Percentiles rank a stretch among this genome's conserved stretches.
These are phyloP conservation scores for Cantharis lateralis DNA, from an alignment of 2,888 invertebrate genomes.

Conservation along the genomic window DNA sequence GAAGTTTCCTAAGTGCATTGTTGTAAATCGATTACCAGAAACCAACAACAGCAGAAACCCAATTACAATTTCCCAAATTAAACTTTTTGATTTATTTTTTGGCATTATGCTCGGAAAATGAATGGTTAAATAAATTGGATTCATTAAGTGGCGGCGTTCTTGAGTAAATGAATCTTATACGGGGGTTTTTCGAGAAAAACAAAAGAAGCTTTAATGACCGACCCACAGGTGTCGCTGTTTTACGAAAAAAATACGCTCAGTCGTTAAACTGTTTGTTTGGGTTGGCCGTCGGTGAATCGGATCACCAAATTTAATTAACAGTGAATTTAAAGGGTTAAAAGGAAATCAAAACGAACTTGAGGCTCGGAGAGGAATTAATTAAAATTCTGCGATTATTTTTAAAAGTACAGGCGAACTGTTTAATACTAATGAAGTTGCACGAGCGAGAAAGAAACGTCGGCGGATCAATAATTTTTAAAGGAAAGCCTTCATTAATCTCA, in stretches of 20 bases:
- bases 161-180: background rate
- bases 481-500: background rate
- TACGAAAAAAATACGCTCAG: too few relatives aligned
- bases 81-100: background rate
- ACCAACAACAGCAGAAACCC: background rate
- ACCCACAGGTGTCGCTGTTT: background rate
- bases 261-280: background rate
- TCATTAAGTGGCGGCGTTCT: background rate
- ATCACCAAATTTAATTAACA: background rate
- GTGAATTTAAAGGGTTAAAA: background rate
- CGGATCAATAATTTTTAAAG: background rate
- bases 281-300: background rate
- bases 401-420: background rate
- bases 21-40: background rate
- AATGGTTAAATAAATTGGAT: background rate
- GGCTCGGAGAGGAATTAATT: background rate
- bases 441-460: background rate
- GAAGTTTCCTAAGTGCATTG: background rate
- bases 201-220: background rate
- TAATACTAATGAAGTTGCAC: background rate
- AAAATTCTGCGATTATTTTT: background rate
- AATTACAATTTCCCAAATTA: background rate
- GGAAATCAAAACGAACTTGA: background rate
- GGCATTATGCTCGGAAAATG: background rate
- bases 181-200: background rate